Evolutionary conservation across 1,140 invertebrate genomes (phyloP), one percentile per base, ranked within the genome.

Genomic region (Helicoverpa zea): DNA sequence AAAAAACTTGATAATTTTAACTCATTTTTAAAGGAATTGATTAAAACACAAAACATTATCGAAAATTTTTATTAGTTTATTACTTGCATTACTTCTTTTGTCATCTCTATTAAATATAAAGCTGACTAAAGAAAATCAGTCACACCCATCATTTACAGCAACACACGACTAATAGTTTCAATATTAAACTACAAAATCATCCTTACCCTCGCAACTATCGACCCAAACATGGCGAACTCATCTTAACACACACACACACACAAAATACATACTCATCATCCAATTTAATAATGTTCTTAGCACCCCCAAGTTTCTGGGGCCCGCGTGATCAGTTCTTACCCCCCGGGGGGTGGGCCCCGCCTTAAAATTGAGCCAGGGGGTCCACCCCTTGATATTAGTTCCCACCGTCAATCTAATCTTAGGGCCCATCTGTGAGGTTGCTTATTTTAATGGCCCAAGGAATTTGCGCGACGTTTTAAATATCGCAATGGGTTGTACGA

Each of bases 241-340:
- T 78, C 63, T 54, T 68, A 64, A 66, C 30, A 73, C 75, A 83
- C 59, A 72, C 59, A 73, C 61, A 72, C 58, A 72, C 52, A 58
- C 29, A 81, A 43, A 49, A 66, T 59, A 74, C 68, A 82, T 79
- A 77, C 63, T 68, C 76, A 70, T 64, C 75, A 64, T 80, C 79
- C 78, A 79, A 79, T 75, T 66, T 81, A 81, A 81, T 83, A 81
- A 81, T 81, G 80, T 80, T 81, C 79, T 83, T 79, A 80, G 66
- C 51, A 63, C 70, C 79, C 79, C 81, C 72, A 80, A 78, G 75
- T 78, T 78, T 78, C 68, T 80, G 79, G 51, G 61, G 59, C 61
- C 78, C 79, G 70, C 43, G 54, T 43, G 52, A 59, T 74, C 54
- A 73, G 56, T 82, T 83, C 82, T 83, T 81, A 83, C 35, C 75